phyloP scores from a whole-genome alignment of 1,140 invertebrate species.

The Antheraea pernyi region DNA sequence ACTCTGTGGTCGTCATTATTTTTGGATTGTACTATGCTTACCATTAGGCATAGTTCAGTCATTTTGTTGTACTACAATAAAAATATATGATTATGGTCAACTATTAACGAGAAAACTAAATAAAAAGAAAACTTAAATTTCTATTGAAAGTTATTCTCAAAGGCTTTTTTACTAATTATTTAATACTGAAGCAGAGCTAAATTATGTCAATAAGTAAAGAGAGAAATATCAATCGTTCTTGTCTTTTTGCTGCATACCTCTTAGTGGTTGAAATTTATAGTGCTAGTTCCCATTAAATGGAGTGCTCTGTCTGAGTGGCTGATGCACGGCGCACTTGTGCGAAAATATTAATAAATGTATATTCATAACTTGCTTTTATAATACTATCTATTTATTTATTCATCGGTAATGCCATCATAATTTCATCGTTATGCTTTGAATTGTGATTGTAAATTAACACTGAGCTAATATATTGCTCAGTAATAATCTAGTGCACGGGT shows the following conservation, averaged over 20 bases:
- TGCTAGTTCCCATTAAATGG: constrained; percentile 53
- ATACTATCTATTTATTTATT: not conserved
- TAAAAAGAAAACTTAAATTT: too few relatives aligned
- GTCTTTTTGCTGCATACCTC: constrained; percentile 41
- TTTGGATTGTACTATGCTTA: too few relatives aligned
- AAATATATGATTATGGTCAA: too few relatives aligned
- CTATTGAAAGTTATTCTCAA: too few relatives aligned
- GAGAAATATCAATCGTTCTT: constrained; percentile 49
- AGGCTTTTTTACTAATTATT: not conserved
- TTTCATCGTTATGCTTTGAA: too few relatives aligned
- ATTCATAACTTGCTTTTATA: not conserved
- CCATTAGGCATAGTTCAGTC: too few relatives aligned
- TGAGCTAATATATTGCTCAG: too few relatives aligned
- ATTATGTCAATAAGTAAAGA: constrained; percentile 11
- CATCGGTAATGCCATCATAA: not conserved
- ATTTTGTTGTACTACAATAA: too few relatives aligned
- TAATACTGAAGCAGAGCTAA: not conserved
- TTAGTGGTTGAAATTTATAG: constrained; percentile 62
- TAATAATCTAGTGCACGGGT: too few relatives aligned
- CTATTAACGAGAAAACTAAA: too few relatives aligned
- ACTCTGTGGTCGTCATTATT: too few relatives aligned
- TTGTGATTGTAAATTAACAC: too few relatives aligned
- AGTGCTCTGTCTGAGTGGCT: constrained; percentile 38
- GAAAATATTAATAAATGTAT: constrained; percentile 3
- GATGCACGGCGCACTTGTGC: constrained; percentile 47